Evolutionary conservation across 2,113 vertebrate species (phyloP), one percentile per base, ranked within the genome.

Genomic region (Vulpes lagopus): DNA sequence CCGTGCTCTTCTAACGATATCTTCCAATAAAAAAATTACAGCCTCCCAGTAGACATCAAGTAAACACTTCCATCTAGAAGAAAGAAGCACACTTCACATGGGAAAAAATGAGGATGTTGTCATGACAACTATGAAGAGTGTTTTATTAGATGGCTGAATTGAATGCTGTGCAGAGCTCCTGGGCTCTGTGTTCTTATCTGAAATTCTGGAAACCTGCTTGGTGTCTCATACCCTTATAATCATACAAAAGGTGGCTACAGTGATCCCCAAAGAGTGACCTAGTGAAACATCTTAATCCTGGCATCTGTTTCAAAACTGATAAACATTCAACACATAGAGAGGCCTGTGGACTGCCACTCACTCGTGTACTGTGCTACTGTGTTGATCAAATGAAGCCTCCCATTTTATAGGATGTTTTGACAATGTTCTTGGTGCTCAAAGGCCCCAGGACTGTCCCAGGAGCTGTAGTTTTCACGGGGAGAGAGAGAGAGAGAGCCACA

Each of bases 101-200:
- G 74, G 53, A 64, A 90, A 64, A 64, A 81, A 87, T 74, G 76
- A 91, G 19, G 32, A 7, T 38, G 97, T 97, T 96, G 96, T 82
- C 97, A 94, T 97, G 97, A 82, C 97, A 95, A 96, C 95, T 2
- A 2, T 2, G 64, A 64, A 55, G 65, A 35, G 53, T 3, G n/a
- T 85, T 62, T 69, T 59, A 25, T 94, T 89, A 67, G 84, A 82
- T 71, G 93, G 23, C 25, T 90, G 80, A 51, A 49, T 53, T 43
- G 73, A 94, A 89, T 11, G 74, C 30, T 25, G 3, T 23, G 30
- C 67, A 49, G 65, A 92, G 91, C 88, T 91, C 43, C 60, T 55
- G 83, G 51, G 60, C 74, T 53, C 89, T 78, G 43, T 15, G 32
- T 43, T 85, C 57, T 62, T 49, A 19, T 19, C n/a, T 81, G 76